Evolutionary conservation across 1,140 invertebrate species (phyloP), one percentile per base, ranked within the genome.

Genomic region (Aphelinus atriplicis): DNA sequence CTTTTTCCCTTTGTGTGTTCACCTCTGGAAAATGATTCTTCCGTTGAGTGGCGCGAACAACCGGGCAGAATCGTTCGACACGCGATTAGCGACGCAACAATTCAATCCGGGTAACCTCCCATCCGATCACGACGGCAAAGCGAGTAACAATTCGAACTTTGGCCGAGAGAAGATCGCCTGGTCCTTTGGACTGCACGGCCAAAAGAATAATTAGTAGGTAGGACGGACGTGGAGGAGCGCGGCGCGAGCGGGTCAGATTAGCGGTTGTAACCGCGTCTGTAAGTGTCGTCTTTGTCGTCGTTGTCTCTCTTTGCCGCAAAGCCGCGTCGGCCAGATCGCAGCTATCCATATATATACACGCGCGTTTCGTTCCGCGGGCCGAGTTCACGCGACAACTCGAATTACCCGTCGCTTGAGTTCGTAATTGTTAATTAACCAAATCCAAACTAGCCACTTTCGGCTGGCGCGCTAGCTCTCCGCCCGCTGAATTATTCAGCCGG

Each of bases 391-490:
- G 74, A 76, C 74, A 76, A 76, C 74, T 76, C 74, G 67, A 76
- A 76, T 76, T 76, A 76, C 55, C 74, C 66, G 56, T 61, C 7
- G 6, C 56, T 76, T 71, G 60, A 71, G 58, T 76, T 71, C 62
- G 68, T 76, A 76, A 76, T 76, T 76, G 74, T 76, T 76, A 76
- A 76, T 76, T 76, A 76, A 76, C 68, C 71, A 67, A 76, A 76
- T 71, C 68, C 74, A 76, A 76, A 76, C 68, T 71, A 65, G 68
- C 68, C 74, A 76, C 74, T 76, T 76, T 76, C 48, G 68, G 64
- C 9, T 1, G 5, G 9, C 48, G 7, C 1, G 47, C 64, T 51
- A 2, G 48, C 65, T 48, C 48, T 4, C 43, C 51, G 7, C 56
- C 43, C 68, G 68, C 60, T 75, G 66, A 75, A 75, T 75, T 75